Evolutionary conservation across 1,140 invertebrate genomes (phyloP), one percentile per base, ranked within the genome.

Genomic region (Ooceraea biroi): DNA sequence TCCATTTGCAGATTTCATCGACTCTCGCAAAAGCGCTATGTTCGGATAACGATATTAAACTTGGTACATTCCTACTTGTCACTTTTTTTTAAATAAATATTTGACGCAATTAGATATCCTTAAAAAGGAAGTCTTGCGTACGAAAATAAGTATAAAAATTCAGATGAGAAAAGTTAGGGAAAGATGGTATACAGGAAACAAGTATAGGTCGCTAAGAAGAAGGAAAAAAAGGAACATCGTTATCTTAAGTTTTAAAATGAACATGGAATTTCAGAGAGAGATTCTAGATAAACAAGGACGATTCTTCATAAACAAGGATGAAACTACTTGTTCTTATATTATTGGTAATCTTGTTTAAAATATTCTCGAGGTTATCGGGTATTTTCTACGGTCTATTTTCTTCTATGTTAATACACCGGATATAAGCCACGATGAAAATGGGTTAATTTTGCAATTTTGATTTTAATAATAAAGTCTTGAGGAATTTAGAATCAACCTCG

Each of bases 261-360:
- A 71, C 36, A 3, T 12, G n/a, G 1, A 52, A 50, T 50, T 69
- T n/a, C 17, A 69, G 8, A 69, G 36, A 57, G 17, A 80, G 36
- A 36, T 80, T 57, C 12, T 58, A 69, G 65, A 80, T 80, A 80
- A 50, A 80, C 36, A 58, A 30, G 36, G 12, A 63, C 44, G 44
- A 78, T 78, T n/a, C n/a, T n/a, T n/a, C n/a, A n/a, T n/a, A n/a
- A 78, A 36, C 2, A 7, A 36, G 36, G 36, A 36, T n/a, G n/a
- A 36, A 36, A 41, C 25, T n/a, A 50, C 22, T 80, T 19, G 27
- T 10, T 11, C 50, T 12, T 69, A 10, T 80, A 69, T 73, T 17
- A 60, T 57, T 30, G 4, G 22, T 57, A 71, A 80, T 71, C 50
- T 71, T 55, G 48, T 66, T 69, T 58, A 44, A 69, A 30, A 69